A percentile compares a stretch with the other conserved stretches of the same genome.
These are phyloP conservation scores for Xylota sylvarum DNA, from an alignment of 2,888 invertebrate species.

Conservation along the genomic window DNA sequence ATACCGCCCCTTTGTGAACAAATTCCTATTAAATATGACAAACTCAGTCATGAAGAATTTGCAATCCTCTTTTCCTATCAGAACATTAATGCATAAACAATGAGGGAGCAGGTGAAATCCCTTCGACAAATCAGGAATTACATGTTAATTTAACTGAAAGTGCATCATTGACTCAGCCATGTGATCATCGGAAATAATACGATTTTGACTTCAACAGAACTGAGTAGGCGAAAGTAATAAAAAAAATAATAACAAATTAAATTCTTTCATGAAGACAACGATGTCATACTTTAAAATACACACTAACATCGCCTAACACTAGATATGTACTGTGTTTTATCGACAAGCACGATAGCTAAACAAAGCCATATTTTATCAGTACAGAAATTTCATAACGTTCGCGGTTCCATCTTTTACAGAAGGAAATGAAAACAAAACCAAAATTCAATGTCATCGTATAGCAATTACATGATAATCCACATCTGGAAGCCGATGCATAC, in stretches of 20 bases:
- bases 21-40: too few species aligned
- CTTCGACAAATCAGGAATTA: not conserved
- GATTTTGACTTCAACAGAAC: not conserved
- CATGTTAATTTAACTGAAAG: not conserved
- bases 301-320: not conserved
- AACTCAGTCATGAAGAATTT: too few species aligned
- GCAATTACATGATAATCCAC: conserved; percentile 26
- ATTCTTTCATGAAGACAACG: not conserved
- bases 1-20: too few species aligned
- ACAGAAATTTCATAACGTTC: conserved; percentile 15
- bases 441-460: conserved; percentile 59
- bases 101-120: not conserved
- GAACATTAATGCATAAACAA: not conserved
- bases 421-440: not conserved
- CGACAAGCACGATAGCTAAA: conserved; percentile 18
- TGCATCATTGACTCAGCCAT: not conserved
- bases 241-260: not conserved
- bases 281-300: conserved; percentile 19
- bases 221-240: conserved; percentile 2
- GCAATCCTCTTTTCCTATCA: too few species aligned
- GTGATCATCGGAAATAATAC: conserved; percentile 30
- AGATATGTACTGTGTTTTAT: conserved; percentile 22
- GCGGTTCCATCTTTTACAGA: not conserved
- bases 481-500: conserved; percentile 47
- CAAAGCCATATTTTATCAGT: conserved; percentile 45